Evolutionary conservation across 2,888 invertebrate species (phyloP), one percentile per base, ranked within the genome.

Genomic region (Lasioglossum villosulum): DNA sequence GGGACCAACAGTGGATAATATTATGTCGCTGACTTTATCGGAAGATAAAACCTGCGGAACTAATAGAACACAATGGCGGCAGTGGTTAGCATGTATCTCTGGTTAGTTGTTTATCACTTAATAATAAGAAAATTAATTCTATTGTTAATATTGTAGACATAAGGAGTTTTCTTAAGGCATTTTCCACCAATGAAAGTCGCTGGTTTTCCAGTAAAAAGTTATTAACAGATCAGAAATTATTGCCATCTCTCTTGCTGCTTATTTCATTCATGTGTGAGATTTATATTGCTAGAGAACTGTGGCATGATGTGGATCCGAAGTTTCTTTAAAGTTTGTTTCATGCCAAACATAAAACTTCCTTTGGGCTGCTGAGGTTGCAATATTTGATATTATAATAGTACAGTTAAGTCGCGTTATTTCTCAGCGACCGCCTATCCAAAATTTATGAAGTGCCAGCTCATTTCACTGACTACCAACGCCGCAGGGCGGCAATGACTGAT

Each of bases 1-100:
- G 14, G 70, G 39, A 23, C n/a, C 70, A 39, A 12, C 39, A 19
- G 14, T 12, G 39, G 39, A 39, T 4, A 68, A 37, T 37, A 37
- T 37, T 8, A 39, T 70, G 70, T 39, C 70, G 1, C 8, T 66
- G 19, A 30, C 30, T n/a, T 39, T 39, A n/a, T 39, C 70, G 39
- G 39, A 70, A 39, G 70, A 70, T 14, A 70, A 70, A 70, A 6
- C 39, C n/a, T n/a, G 12, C n/a, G 63, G 84, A 82, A 84, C 83
- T 39, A 78, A 85, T 48, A 91, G 92, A 30, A 92, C 93, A 23
- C 94, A 94, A 90, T 94, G 94, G 92, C 93, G 93, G 84, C 94
- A 95, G 86, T 95, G 95, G 94, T 88, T 94, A 1, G 95, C 94
- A 16, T 95, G 95, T 80, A 92, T 94, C 83, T 93, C 94, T 86